Base-by-base conservation (phyloP, 1,140 invertebrate genomes). In the Bombus difficillimus region DNA sequence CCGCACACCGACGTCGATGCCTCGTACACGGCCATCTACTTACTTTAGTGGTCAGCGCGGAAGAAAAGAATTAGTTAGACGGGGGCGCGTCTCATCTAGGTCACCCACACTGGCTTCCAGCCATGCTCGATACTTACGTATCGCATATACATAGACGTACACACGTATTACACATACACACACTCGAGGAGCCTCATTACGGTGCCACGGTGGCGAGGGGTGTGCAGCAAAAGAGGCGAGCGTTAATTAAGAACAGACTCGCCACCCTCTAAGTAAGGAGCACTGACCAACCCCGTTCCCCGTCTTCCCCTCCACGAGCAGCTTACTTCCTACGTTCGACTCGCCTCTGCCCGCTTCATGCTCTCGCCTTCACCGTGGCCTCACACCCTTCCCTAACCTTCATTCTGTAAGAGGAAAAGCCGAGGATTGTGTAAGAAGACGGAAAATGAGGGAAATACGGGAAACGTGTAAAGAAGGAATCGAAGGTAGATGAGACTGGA, bases 201-300 rank as follows among this genome's bases (percentile, higher is more conserved):
- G 92, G 93, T 83, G 90, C 86, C 85, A 91, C 86, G 89, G 91
- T 92, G 94, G 93, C 93, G 89, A 93, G 93, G 93, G 94, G 93
- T 93, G 89, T 94, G 94, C 93, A 94, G 93, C 93, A 94, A 94
- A 94, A 94, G 94, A 94, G 94, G 93, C 93, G 92, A 94, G 94
- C 94, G 94, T 95, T 95, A 95, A 95, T 95, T 95, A 95, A 95
- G 94, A 95, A 95, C 94, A 95, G 94, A 95, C 94, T 95, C 94
- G 92, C 94, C 94, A 94, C 94, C 94, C 94, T 92, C 92, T 94
- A 94, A 94, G 94, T 94, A 94, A 94, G 94, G 94, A 94, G 93
- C 94, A 92, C 93, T 94, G 93, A 93, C 94, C 94, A 93, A 91
- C 92, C 93, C 89, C 86, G 81, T 69, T 57, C 73, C 62, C 72